Conservation (phyloP, 64 coral and sea anemone species). For the Stichodactyla helianthus region DNA sequence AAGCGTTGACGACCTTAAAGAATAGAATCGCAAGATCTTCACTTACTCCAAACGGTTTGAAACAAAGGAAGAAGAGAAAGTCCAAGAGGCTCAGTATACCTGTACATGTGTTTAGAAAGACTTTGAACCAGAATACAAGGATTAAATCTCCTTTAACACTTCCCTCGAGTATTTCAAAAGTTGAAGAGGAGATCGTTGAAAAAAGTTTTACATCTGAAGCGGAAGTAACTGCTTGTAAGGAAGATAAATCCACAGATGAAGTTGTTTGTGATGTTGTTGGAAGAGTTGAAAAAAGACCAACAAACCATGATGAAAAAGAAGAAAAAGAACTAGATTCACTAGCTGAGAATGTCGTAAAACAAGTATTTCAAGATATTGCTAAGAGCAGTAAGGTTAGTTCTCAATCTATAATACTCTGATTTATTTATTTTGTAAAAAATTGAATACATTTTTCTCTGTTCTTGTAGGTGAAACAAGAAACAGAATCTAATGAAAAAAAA, state of each 20-base stretch:
- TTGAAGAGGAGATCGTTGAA: not conserved
- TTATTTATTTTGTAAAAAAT: not conserved
- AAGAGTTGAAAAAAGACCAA: not conserved
- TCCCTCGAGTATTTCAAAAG: not conserved
- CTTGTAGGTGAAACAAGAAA: slow-evolving; percentile 6
- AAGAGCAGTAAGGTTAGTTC: not conserved
- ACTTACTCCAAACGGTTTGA: not conserved
- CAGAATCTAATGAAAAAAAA: slow-evolving; percentile 29
- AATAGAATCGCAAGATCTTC: slow-evolving; percentile 21
- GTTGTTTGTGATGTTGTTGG: not conserved
- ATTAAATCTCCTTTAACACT: slow-evolving; percentile 17
- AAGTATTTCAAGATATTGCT: slow-evolving; percentile 6
- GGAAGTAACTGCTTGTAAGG: not conserved
- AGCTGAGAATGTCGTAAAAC: not conserved
- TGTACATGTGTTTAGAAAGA: slow-evolving; percentile 29
- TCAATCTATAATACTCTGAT: not conserved
- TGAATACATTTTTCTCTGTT: not conserved
- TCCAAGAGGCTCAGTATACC: slow-evolving; percentile 56
- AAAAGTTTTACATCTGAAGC: not conserved
- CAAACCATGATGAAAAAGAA: not conserved
- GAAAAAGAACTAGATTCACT: slow-evolving; percentile 5
- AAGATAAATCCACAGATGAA: not conserved
- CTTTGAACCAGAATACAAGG: slow-evolving; percentile 29
- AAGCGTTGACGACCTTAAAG: slow-evolving; percentile 1
- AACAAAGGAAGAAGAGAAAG: slow-evolving; percentile 17